Base-by-base conservation (phyloP, 2,888 invertebrate species). In the Pantelozetes paolii region DNA sequence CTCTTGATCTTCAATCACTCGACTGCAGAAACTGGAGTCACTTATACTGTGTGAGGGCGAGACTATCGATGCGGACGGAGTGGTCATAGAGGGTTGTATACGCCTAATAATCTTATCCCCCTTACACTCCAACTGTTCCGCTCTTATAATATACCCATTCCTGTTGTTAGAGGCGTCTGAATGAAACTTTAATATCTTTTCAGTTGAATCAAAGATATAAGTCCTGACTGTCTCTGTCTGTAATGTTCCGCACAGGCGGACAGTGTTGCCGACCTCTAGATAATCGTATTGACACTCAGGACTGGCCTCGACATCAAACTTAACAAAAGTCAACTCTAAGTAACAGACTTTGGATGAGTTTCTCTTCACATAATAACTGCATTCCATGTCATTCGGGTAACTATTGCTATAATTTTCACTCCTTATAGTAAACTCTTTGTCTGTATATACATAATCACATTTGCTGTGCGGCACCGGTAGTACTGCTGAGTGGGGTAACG, bases 271-370 rank as follows among this genome's bases (percentile, higher is more conserved):
- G 28, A 79, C 75, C 62, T 77, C 77, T 26, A 79, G 73, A 69
- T 79, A 79, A 64, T 79, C 79, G 69, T 76, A 78, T 45, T 78
- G 78, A 75, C 79, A 79, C 11, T 79, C 76, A 30, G 77, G 76
- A 67, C 77, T 77, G 40, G 77, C 75, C 73, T 79, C 79, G 42
- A 79, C 72, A 40, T 79, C 79, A 50, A 79, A 79, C 9, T 77
- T 48, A 11, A 77, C 71, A 71, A 79, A 79, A 18, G 75, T 74
- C 15, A 79, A 73, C 71, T 79, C 77, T 57, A 79, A 72, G 69
- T 79, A 76, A 64, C 79, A 79, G 26, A 79, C 78, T 72, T 62
- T 64, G 3, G 48, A 42, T 1, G 70, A 28, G 26, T 75, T 75
- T 72, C 54, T 26, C 23, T 67, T 48, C 18, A 79, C 75, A 2